Percentiles rank a stretch among this genome's conserved stretches.
Evolutionary conservation across 2,888 invertebrate genomes (phyloP).

Genomic region (Ophioninae sp.): DNA sequence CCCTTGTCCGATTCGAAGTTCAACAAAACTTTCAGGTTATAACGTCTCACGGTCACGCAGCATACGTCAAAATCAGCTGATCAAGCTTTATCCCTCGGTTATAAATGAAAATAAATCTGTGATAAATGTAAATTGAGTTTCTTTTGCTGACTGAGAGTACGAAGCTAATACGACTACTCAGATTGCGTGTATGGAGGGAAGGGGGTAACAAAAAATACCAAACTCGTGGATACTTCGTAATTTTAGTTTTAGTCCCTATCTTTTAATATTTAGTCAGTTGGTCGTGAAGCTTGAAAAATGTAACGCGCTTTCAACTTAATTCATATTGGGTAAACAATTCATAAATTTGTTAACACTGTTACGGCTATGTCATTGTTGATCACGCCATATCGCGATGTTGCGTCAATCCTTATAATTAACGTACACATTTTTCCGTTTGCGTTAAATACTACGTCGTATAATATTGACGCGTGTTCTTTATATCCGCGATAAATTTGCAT

Average conservation of each 20-base stretch:
- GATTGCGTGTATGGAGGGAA: not conserved
- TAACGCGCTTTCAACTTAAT: not conserved
- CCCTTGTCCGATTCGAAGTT: slow-evolving; percentile 2
- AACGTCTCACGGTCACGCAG: slow-evolving; percentile 36
- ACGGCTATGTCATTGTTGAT: slow-evolving; percentile 38
- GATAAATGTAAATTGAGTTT: slow-evolving; percentile 35
- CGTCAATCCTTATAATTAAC: slow-evolving; percentile 21
- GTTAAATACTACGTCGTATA: not conserved
- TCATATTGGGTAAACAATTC: slow-evolving; percentile 31
- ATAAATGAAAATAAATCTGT: slow-evolving; percentile 21
- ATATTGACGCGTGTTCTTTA: slow-evolving; percentile 18
- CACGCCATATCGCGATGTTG: slow-evolving; percentile 18
- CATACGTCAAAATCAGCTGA: slow-evolving; percentile 73
- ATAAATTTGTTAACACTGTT: not conserved
- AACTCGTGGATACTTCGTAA: not conserved
- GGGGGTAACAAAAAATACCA: not conserved
- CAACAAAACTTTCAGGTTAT: slow-evolving; percentile 64
- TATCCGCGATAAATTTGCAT: slow-evolving; percentile 9
- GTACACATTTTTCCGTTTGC: slow-evolving; percentile 21
- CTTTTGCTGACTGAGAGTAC: not conserved
- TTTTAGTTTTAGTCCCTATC: not conserved
- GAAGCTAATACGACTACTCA: not conserved
- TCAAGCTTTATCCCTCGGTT: slow-evolving; percentile 45
- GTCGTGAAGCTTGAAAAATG: slow-evolving; percentile 6
- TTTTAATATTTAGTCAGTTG: not conserved